Conservation (phyloP, 2,113 vertebrate genomes). For the Sigmodon hispidus region DNA sequence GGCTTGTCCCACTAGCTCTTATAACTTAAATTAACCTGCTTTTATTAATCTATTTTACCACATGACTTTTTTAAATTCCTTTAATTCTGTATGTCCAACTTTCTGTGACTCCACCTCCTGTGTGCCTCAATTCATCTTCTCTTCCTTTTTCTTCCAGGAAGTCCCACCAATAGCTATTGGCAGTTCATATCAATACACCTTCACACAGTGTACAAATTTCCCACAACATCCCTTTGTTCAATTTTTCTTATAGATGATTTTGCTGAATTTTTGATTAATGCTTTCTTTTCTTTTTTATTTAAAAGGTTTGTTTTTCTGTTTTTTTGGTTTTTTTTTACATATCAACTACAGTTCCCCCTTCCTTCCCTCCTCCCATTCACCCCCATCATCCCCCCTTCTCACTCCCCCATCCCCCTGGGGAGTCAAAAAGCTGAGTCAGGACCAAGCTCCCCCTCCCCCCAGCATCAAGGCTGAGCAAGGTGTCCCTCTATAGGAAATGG, state of each 20-base stretch:
- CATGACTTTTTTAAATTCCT: neutral
- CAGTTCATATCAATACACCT: neutral
- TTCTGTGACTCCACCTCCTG: neutral
- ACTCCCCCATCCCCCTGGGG: too few species aligned
- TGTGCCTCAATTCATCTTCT: neutral
- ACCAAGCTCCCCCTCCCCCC: too few species aligned
- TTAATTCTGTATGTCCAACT: neutral
- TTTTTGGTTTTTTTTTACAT: too few species aligned
- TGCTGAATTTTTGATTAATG: neutral
- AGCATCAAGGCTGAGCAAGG: too few species aligned
- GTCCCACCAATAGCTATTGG: neutral
- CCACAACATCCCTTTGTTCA: neutral
- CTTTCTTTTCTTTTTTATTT: neutral
- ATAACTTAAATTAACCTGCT: neutral
- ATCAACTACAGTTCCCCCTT: too few species aligned
- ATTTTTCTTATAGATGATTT: neutral
- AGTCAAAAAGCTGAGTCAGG: too few species aligned
- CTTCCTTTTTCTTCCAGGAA: neutral
- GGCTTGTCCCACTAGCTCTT: neutral
- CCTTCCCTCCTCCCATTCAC: too few species aligned
- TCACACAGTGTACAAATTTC: neutral
- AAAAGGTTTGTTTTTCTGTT: too few species aligned
- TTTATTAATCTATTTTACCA: neutral
- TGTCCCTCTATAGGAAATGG: too few species aligned
- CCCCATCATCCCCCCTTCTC: too few species aligned